Evolutionary conservation across 2,113 vertebrate genomes (phyloP).

Genomic region (Empidonax traillii): DNA sequence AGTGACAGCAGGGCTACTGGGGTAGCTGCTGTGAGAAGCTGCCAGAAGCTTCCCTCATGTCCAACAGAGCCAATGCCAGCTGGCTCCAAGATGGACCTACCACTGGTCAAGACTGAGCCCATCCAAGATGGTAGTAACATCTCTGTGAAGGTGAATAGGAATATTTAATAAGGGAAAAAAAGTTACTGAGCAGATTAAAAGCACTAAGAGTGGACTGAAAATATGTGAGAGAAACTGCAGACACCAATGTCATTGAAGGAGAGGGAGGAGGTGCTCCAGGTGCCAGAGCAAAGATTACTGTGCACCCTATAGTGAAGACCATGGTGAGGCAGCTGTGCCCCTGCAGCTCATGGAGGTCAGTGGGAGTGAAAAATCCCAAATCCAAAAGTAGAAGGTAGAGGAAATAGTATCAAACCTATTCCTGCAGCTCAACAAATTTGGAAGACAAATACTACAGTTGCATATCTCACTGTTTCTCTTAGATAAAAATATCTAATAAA

Average conservation of each 20-base stretch:
- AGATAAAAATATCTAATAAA: not conserved
- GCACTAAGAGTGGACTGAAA: not conserved
- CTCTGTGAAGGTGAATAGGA: not conserved
- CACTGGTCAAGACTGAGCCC: not conserved
- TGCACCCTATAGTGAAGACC: fast-evolving
- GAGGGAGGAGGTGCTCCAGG: not conserved
- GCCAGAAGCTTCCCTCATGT: not conserved
- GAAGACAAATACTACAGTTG: not conserved
- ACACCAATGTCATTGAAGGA: not conserved
- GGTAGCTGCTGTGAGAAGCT: not conserved
- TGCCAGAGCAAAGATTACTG: not conserved
- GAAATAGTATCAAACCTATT: not conserved
- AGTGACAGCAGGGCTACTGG: not conserved
- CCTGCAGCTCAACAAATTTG: not conserved
- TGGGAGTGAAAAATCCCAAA: not conserved
- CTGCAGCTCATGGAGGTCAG: not conserved
- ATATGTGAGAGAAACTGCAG: not conserved
- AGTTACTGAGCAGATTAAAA: not conserved
- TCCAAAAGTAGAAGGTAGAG: not conserved
- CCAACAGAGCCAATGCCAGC: not conserved
- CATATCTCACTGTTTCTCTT: not conserved
- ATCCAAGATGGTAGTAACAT: no score
- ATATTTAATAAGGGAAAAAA: not conserved
- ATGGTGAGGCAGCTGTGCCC: not conserved
- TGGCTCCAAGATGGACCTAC: fast-evolving